phyloP scores from a whole-genome alignment of 2,113 vertebrate genomes.

The Philantomba maxwellii region DNA sequence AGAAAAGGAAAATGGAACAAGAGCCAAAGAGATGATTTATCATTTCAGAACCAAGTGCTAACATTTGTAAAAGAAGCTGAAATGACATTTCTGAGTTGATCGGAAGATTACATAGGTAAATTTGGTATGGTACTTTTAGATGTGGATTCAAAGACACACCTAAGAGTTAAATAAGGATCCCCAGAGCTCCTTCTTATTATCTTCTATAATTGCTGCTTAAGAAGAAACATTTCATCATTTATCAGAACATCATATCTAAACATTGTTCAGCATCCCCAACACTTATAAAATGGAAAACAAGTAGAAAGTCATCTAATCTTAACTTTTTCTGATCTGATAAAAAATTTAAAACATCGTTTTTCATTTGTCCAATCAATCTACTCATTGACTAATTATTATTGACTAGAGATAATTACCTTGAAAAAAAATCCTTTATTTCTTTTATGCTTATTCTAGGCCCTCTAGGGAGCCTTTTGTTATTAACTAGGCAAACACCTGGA shows the following conservation, averaged over 20 bases:
- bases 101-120: background rate
- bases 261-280: background rate
- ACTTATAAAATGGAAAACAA: background rate
- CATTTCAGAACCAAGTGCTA: background rate
- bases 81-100: background rate
- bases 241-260: background rate
- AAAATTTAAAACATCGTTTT: background rate
- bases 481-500: conserved; percentile 27
- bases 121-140: background rate
- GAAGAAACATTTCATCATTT: background rate
- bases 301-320: background rate
- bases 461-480: background rate
- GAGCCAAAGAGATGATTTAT: background rate
- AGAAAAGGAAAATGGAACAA: background rate
- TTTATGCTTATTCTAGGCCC: conserved; percentile 4
- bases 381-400: conserved; percentile 39
- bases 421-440: conserved; percentile 36
- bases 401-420: conserved; percentile 42
- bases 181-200: background rate
- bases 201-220: background rate
- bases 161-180: background rate
- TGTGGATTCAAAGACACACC: background rate
- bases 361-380: conserved; percentile 16
- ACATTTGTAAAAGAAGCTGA: background rate
- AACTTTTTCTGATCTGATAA: background rate